Base-by-base conservation (phyloP, 2,888 invertebrate genomes). In the Sinohyriopsis cumingii region DNA sequence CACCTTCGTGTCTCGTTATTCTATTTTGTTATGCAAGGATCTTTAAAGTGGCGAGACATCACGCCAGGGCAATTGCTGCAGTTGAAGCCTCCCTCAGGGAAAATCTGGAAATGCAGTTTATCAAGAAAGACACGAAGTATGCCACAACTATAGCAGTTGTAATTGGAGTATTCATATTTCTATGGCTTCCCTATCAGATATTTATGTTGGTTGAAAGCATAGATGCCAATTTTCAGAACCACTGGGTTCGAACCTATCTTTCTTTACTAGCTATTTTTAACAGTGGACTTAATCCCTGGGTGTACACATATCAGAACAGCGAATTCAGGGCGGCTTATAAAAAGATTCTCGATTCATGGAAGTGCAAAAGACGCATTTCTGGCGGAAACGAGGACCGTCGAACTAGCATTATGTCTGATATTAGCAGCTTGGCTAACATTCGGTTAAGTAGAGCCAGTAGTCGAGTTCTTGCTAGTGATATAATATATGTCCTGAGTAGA, bases 101-200 rank as follows among this genome's bases (percentile, higher is more conserved):
- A 63, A 82, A 81, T 63, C 63, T 83, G 3, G 76, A 80, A 24
- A 74, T 83, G 6, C 77, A 81, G 18, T 78, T 79, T 75, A 81
- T 84, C 64, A 82, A 78, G 60, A 82, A 74, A 68, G 86, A 86
- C 66, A 92, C 93, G 18, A 91, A 93, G 68, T 93, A 93, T 84
- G 93, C 93, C 24, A 91, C 93, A 76, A 93, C 93, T 0, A 88
- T 93, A 71, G 93, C 93, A 7, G 91, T 93, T 72, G 93, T 93
- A n/a, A 91, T 93, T 19, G 93, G 93, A 59, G 91, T 92, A 71
- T 93, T 93, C 84, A 89, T 93, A 68, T 87, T 91, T 19, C 89
- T 93, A 33, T 93, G 93, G 93, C 87, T 92, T 77, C 93, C 93
- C 5, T 93, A 93, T 85, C 92, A 93, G 90, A 92, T 93, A 73